These are phyloP conservation scores for Anneissia japonica DNA, from an alignment of 35 echinoderm and acorn worm species.

Conservation along the genomic window DNA sequence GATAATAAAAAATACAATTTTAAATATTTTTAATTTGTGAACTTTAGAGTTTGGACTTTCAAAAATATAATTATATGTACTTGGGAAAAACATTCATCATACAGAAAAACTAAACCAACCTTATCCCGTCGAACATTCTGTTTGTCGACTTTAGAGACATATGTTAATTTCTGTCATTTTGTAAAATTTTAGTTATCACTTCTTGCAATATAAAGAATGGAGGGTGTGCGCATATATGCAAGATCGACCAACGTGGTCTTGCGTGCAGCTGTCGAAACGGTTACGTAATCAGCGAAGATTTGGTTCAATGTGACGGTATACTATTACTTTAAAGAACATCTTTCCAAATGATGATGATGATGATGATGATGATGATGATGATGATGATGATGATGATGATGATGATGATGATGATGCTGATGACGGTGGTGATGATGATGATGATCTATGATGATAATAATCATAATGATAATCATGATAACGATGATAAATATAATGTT, in stretches of 20 bases:
- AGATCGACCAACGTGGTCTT: constrained; percentile 58
- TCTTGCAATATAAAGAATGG: constrained; percentile 80
- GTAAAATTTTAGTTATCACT: constrained; percentile 40
- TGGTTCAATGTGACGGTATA: constrained; percentile 67
- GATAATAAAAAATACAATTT: too few species aligned
- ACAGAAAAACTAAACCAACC: too few species aligned
- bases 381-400: constrained; percentile 26
- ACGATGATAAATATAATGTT: not conserved
- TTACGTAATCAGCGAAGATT: constrained; percentile 40
- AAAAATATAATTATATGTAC: too few species aligned
- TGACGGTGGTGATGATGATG: constrained; percentile 22
- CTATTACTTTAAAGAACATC: not conserved
- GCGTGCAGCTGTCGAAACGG: constrained; percentile 60
- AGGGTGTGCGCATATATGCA: constrained; percentile 68
- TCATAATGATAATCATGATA: too few species aligned
- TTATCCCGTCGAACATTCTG: too few species aligned
- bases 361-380: constrained; percentile 20
- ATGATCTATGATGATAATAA: too few species aligned
- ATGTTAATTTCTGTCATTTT: too few species aligned
- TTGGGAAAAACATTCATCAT: too few species aligned
- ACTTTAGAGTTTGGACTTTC: too few species aligned
- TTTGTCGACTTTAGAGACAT: too few species aligned
- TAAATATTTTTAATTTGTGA: too few species aligned
- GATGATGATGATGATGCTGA: constrained; percentile 16
- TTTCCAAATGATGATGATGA: constrained; percentile 5